Evolutionary conservation across 2,797 vertebrate species (phyloP).

Genomic region (Mastacembelus armatus): DNA sequence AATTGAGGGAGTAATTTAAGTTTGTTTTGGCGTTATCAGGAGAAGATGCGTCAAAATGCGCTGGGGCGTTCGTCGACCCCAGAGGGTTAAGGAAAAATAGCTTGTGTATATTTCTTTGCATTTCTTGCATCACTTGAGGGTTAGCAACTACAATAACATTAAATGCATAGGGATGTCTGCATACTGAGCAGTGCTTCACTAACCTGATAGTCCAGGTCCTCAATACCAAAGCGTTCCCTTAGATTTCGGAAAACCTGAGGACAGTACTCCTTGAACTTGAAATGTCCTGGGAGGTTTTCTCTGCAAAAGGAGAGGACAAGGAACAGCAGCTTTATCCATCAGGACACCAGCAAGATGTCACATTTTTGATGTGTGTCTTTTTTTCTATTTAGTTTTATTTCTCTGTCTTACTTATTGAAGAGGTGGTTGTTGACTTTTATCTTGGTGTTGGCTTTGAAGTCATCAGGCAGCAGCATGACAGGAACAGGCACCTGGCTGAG

Average conservation of each 20-base stretch:
- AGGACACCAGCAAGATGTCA: too few relatives aligned
- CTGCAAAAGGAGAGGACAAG: slow-evolving; percentile 68
- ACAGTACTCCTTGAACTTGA: slow-evolving; percentile 98
- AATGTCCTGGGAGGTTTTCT: slow-evolving; percentile 95
- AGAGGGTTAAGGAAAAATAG: too few relatives aligned
- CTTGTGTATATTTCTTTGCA: too few relatives aligned
- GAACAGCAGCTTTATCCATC: too few relatives aligned
- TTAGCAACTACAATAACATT: neutral
- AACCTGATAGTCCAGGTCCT: slow-evolving; percentile 94
- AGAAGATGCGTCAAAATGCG: too few relatives aligned
- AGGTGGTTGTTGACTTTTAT: slow-evolving; percentile 98
- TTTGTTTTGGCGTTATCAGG: too few relatives aligned
- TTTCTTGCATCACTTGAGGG: too few relatives aligned
- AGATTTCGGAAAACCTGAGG: slow-evolving; percentile 96
- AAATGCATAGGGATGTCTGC: neutral
- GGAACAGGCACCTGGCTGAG: slow-evolving; percentile 93
- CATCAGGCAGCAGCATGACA: slow-evolving; percentile 95
- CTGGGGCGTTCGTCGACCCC: too few relatives aligned
- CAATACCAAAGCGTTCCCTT: slow-evolving; percentile 92
- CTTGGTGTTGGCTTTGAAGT: slow-evolving; percentile 96
- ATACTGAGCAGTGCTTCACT: neutral
- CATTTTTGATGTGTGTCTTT: too few relatives aligned
- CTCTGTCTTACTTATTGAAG: slow-evolving; percentile 89
- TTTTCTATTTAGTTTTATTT: neutral
- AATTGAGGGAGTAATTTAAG: too few relatives aligned